A percentile compares a stretch with the other conserved stretches of the same genome.
phyloP scores from a whole-genome alignment of 2,113 vertebrate species.

The Tretioscincus oriximinensis region DNA sequence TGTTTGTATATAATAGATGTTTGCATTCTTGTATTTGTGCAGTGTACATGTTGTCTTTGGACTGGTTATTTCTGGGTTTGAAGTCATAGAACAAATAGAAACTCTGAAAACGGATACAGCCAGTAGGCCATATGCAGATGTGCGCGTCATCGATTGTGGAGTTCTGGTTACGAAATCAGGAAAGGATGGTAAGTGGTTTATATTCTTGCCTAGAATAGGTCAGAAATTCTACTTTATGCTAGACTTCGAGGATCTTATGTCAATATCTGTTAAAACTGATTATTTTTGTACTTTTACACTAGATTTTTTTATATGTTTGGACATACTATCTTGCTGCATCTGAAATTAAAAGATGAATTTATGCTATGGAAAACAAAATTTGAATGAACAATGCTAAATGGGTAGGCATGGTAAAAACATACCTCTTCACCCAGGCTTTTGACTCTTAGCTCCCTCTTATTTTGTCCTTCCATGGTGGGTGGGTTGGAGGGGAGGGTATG shows the following conservation, averaged over 20 bases:
- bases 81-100: conserved; percentile 95
- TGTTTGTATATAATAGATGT: neutral
- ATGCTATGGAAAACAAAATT: too few relatives aligned
- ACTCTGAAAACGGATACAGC: conserved; percentile 94
- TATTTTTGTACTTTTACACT: neutral
- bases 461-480: too few relatives aligned
- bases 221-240: rapidly evolving
- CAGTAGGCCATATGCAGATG: conserved; percentile 94
- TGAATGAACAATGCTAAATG: neutral
- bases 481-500: too few relatives aligned
- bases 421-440: too few relatives aligned
- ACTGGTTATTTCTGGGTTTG: conserved; percentile 94
- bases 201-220: neutral
- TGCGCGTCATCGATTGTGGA: conserved; percentile 93
- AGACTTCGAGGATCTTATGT: neutral
- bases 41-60: conserved; percentile 99
- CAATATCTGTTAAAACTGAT: neutral
- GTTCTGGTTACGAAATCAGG: conserved; percentile 88
- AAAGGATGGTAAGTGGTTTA: conserved; percentile 79
- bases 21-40: conserved; percentile 47
- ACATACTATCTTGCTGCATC: neutral
- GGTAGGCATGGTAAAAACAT: neutral
- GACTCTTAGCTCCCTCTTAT: too few relatives aligned
- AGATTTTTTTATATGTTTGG: rapidly evolving
- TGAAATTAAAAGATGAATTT: too few relatives aligned